Evolutionary conservation across 2,113 vertebrate species (phyloP).

Genomic region (Meriones unguiculatus): DNA sequence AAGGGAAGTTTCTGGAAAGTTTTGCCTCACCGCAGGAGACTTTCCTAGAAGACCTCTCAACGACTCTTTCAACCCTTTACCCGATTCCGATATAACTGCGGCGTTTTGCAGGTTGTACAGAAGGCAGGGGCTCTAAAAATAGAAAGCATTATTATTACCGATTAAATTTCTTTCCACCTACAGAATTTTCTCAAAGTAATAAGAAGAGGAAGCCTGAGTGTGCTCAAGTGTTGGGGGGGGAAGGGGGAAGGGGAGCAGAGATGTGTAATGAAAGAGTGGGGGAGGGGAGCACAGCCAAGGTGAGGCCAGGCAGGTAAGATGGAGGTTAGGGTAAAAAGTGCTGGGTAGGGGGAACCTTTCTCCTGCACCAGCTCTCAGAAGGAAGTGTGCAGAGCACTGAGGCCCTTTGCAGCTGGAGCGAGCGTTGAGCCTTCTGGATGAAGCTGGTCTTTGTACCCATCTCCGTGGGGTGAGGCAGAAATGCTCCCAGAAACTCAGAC

Average conservation of each 20-base stretch:
- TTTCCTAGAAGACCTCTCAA: slow-evolving; percentile 69
- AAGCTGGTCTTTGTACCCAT: neutral
- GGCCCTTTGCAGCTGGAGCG: accelerated
- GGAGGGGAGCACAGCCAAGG: neutral
- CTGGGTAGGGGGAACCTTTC: neutral
- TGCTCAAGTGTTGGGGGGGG: slow-evolving; percentile 20
- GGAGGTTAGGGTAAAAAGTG: neutral
- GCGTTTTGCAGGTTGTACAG: slow-evolving; percentile 58
- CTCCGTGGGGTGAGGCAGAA: neutral
- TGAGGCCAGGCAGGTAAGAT: neutral
- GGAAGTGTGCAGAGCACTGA: accelerated
- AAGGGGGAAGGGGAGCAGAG: slow-evolving; percentile 1
- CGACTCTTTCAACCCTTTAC: slow-evolving; percentile 73
- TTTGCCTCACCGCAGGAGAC: slow-evolving; percentile 5
- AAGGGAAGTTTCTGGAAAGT: slow-evolving; percentile 28
- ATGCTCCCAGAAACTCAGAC: neutral
- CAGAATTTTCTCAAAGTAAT: slow-evolving; percentile 79
- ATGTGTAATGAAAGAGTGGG: slow-evolving; percentile 11
- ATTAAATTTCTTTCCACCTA: slow-evolving; percentile 81
- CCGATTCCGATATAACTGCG: neutral
- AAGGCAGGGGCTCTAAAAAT: slow-evolving; percentile 80
- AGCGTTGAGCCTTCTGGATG: accelerated
- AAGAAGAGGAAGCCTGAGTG: slow-evolving; percentile 73
- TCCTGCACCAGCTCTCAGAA: accelerated
- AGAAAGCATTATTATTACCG: slow-evolving; percentile 79